A percentile compares a stretch with the other conserved stretches of the same genome.
phyloP scores from a whole-genome alignment of 2,797 vertebrate genomes.

The Microchirus variegatus region DNA sequence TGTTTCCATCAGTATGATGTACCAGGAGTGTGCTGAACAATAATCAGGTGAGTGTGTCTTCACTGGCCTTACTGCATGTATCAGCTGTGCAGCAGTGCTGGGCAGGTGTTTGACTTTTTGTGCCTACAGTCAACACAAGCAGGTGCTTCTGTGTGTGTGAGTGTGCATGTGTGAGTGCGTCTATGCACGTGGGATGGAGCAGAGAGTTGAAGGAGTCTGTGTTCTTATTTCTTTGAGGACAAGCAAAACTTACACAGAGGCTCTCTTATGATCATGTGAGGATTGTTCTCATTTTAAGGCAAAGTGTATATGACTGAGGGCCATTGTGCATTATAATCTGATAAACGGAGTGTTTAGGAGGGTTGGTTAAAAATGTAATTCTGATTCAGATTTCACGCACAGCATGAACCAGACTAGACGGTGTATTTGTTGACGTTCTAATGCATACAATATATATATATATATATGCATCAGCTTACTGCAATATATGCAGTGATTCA shows the following conservation, averaged over 20 bases:
- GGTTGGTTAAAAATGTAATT: not conserved
- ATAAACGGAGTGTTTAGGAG: not conserved
- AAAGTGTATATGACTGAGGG: constrained; percentile 7
- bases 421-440: not conserved
- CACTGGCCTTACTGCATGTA: constrained; percentile 39
- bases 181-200: not conserved
- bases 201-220: not conserved
- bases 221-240: constrained; percentile 3
- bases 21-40: constrained; percentile 16
- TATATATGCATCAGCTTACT: no score
- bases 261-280: not conserved
- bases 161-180: constrained; percentile 2
- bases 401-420: not conserved
- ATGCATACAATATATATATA: no score
- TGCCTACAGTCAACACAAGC: not conserved
- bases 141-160: constrained; percentile 22
- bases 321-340: not conserved
- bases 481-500: no score
- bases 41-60: constrained; percentile 54
- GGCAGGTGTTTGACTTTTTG: constrained; percentile 57
- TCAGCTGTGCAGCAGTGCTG: constrained; percentile 27
- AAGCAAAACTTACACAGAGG: not conserved
- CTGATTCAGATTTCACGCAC: not conserved
- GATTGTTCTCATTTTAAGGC: constrained; percentile 10
- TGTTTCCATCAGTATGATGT: constrained; percentile 28